Evolutionary conservation across 2,797 vertebrate genomes (phyloP), one percentile per base, ranked within the genome.

Genomic region (Labeo calbasu): DNA sequence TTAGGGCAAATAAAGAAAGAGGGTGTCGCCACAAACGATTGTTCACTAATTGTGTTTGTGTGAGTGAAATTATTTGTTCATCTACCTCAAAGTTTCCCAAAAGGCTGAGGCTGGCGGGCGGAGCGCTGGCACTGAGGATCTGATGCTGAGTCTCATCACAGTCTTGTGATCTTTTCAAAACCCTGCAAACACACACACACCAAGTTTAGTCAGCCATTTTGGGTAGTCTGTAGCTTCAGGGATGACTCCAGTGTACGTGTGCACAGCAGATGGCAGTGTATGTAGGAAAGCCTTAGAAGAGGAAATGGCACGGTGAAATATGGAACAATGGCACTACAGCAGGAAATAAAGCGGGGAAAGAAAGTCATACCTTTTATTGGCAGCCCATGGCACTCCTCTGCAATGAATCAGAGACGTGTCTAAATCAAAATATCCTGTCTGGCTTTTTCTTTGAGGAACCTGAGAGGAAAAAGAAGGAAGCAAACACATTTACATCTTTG

Each of bases 21-120:
- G 48, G 28, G 28, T 48, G 40, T 53, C 59, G 57, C 2, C 11
- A 36, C 25, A 50, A 19, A 50, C 43, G 66, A n/a, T 21, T 65
- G 36, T 73, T 73, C 48, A 63, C 14, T 48, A 25, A 57, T 40
- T 55, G 72, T 51, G 32, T 65, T 63, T 15, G 72, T 53, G 72
- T 59, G 69, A 79, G 61, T 75, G 36, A 5, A 36, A 59, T 15
- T 9, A 32, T 68, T 21, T 77, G 48, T 66, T 21, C 40, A 73
- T 88, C 80, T 97, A 99, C 98, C 98, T 99, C 98, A 95, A 99
- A 99, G 94, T 99, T 99, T 92, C 98, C 98, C 91, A 99, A 95
- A 86, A 99, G 96, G 92, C 98, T 97, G 90, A 99, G 97, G 94
- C 96, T 98, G 90, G 96, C 94, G 86, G 96, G 96, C 89, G 97